Base-by-base conservation (phyloP, 2,797 vertebrate genomes). In the Threskiornis aethiopicus region DNA sequence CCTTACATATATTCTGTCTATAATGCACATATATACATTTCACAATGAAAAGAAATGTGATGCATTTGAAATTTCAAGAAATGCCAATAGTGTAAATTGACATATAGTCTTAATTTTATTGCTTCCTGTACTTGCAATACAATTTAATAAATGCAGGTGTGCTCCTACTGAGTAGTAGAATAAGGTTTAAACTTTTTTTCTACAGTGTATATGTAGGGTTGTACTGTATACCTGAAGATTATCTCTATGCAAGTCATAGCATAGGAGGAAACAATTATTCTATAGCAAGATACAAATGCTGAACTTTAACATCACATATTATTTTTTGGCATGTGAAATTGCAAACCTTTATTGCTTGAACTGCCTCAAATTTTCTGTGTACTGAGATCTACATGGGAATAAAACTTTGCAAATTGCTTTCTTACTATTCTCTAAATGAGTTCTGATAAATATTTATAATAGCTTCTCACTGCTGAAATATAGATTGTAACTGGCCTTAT, bases 381-480 rank as follows among this genome's bases (percentile, higher is more conserved):
- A 71, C 57, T 47, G 46, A 78, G 61, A 87, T 84, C 72, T 95
- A 47, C 22, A 25, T 61, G 44, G 42, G 78, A 87, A 80, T 80
- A 84, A 87, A 92, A 87, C 9, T 84, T 89, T 20, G 17, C 39
- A 73, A 84, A 73, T 79, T 73, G 44, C 61, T 83, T 87, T 79
- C 52, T 77, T 90, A 21, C 20, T 70, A 4, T 88, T 92, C 52
- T 82, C 19, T 76, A 71, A 96, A 87, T 89, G 59, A 7, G 3
- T 49, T 93, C 65, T 87, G 67, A 89, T 93, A 94, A 95, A 96
- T 91, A 90, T 93, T 94, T 95, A 91, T 91, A 84, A 54, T 84
- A 21, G n/a, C 41, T 70, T 83, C 57, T 80, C 25, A 35, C 16
- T 77, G 54, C 83, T 96, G 64, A 94, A 94, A 87, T 89, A 49